Percentiles rank a stretch among this genome's conserved stretches.
Conservation (phyloP, 2,113 vertebrate genomes). For the Misgurnus mizolepis region DNA sequence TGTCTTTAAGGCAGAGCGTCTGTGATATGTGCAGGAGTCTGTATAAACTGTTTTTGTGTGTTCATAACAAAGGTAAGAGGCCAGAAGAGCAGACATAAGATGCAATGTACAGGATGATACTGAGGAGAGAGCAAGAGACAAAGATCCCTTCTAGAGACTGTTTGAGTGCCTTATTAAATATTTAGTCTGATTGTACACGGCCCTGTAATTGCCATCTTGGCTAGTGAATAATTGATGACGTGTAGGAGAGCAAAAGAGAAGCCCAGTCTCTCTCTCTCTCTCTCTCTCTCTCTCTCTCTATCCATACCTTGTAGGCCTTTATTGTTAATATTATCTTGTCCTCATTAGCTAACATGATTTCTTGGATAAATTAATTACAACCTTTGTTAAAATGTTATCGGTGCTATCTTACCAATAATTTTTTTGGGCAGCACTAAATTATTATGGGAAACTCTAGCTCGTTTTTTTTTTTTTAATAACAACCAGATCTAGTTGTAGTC, state of each 20-base stretch:
- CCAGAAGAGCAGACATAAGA: slow-evolving; percentile 34
- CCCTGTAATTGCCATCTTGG: slow-evolving; percentile 81
- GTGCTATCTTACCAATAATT: background rate
- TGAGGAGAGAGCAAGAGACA: slow-evolving; percentile 55
- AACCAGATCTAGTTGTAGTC: too few relatives aligned
- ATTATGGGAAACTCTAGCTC: background rate
- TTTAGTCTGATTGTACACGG: slow-evolving; percentile 83
- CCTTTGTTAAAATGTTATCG: background rate
- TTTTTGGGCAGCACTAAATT: background rate
- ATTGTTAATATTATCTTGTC: slow-evolving; percentile 33
- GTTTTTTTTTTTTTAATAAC: background rate
- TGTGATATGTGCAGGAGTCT: background rate
- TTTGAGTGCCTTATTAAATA: slow-evolving; percentile 84
- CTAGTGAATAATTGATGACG: slow-evolving; percentile 79
- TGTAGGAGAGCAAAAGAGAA: slow-evolving; percentile 70
- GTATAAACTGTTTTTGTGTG: slow-evolving; percentile 57
- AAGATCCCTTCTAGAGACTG: slow-evolving; percentile 76
- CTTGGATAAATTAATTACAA: background rate
- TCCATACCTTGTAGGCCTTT: slow-evolving; percentile 26
- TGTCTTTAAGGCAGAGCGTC: background rate
- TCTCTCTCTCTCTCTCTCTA: slow-evolving; percentile 36
- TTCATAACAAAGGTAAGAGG: slow-evolving; percentile 36
- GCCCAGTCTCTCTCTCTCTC: slow-evolving; percentile 39
- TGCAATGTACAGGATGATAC: slow-evolving; percentile 46
- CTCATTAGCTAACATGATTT: slow-evolving; percentile 13